Percentiles rank a stretch among this genome's conserved stretches.
Evolutionary conservation across 2,888 invertebrate genomes (phyloP).

Genomic region (Diplazon laetatorius): DNA sequence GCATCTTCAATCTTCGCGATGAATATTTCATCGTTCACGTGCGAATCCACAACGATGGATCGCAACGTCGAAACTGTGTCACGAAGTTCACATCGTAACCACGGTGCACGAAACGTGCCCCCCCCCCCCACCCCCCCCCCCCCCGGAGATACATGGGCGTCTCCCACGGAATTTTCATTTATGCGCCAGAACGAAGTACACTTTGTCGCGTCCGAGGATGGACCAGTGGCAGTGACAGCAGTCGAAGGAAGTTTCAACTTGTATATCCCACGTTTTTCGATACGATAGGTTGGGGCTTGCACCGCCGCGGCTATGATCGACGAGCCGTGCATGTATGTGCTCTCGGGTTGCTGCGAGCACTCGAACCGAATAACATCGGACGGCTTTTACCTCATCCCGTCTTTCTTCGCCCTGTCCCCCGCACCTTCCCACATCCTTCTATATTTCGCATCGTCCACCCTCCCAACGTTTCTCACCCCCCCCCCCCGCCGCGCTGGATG

Average conservation of each 20-base stretch:
- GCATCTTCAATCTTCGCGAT: too few species aligned
- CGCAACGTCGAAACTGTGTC: neutral
- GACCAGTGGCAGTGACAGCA: constrained; percentile 7
- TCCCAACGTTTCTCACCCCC: neutral
- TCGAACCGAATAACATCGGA: constrained; percentile 62
- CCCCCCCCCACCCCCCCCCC: too few species aligned
- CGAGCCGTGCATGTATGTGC: constrained; percentile 60
- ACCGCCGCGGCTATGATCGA: constrained; percentile 56
- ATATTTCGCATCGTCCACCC: neutral
- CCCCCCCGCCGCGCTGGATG: constrained; percentile 51
- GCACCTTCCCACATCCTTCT: constrained; percentile 20
- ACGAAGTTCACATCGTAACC: neutral
- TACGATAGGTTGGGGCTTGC: constrained; percentile 22
- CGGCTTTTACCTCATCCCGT: constrained; percentile 61
- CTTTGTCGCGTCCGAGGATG: constrained; percentile 43
- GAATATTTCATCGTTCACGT: too few species aligned
- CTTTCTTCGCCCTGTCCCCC: too few species aligned
- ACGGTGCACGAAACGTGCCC: neutral
- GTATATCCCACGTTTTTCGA: constrained; percentile 26
- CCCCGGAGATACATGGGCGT: neutral
- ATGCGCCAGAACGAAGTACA: constrained; percentile 37
- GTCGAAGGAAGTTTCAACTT: constrained; percentile 35
- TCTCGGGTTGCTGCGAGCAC: constrained; percentile 48
- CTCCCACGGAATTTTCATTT: constrained; percentile 42
- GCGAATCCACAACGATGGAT: neutral